Conservation (phyloP, 1,140 invertebrate species). For the Procambarus clarkii region DNA sequence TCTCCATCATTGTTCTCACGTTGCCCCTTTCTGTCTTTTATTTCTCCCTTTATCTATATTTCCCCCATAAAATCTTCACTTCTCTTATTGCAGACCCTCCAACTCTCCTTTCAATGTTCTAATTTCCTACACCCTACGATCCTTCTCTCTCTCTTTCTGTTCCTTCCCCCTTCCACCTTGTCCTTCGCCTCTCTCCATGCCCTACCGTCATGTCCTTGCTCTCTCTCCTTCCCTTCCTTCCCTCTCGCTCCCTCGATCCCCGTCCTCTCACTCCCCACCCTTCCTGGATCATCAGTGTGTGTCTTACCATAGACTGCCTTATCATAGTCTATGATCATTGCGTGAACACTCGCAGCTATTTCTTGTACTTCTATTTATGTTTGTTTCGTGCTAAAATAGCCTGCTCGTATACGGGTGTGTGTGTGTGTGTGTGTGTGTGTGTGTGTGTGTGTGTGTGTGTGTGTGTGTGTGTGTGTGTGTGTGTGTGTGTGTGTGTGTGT, state of each 20-base stretch:
- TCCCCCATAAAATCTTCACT: too few relatives aligned
- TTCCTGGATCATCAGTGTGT: not conserved
- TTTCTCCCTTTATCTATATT: too few relatives aligned
- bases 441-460: conserved; percentile 20
- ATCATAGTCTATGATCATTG: not conserved
- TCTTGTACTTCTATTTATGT: not conserved
- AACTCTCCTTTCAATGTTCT: too few relatives aligned
- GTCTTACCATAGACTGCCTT: not conserved
- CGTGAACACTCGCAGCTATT: not conserved
- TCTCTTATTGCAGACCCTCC: too few relatives aligned
- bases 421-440: conserved; percentile 9
- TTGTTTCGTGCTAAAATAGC: not conserved
- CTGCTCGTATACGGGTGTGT: not conserved
- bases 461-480: conserved; percentile 20
- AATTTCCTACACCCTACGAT: not conserved
- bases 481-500: conserved; percentile 27
- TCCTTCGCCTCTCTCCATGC: not conserved
- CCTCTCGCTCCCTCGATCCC: too few relatives aligned
- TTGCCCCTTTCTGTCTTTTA: too few relatives aligned
- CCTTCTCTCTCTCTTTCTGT: not conserved
- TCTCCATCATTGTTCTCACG: too few relatives aligned
- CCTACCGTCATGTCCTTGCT: not conserved
- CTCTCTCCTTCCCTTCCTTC: not conserved
- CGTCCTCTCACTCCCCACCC: not conserved
- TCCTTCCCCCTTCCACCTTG: too few relatives aligned